These are phyloP conservation scores for Saiga tatarica DNA, from an alignment of 2,113 vertebrate genomes.

Conservation along the genomic window DNA sequence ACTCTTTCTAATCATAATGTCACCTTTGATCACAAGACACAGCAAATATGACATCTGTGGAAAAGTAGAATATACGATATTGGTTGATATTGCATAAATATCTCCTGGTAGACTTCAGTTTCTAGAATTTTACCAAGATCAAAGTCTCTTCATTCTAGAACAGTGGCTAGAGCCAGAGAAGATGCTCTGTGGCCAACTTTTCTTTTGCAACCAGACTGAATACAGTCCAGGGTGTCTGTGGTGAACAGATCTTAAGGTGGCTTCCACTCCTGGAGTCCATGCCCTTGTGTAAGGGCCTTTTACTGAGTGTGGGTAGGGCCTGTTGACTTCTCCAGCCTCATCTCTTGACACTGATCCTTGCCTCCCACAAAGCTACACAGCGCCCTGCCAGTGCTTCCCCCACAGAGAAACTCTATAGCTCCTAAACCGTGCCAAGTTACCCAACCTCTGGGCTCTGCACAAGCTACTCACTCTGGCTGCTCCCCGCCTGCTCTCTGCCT, in stretches of 20 bases:
- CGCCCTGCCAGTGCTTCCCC: not conserved
- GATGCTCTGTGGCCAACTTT: too few species aligned
- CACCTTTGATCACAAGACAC: not conserved
- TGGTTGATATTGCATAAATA: not conserved
- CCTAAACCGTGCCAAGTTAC: not conserved
- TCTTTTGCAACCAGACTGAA: not conserved
- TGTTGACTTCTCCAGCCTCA: not conserved
- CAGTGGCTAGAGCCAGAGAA: not conserved
- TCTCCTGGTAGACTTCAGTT: not conserved
- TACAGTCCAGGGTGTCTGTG: rapidly evolving
- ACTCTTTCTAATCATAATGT: not conserved
- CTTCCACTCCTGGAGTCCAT: not conserved
- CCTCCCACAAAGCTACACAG: not conserved
- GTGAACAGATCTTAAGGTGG: not conserved
- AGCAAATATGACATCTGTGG: not conserved
- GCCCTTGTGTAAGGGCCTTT: not conserved
- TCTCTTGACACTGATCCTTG: not conserved
- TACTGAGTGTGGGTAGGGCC: too few species aligned
- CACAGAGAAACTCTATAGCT: not conserved
- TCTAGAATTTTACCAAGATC: not conserved
- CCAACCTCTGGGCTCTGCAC: not conserved
- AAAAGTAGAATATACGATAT: not conserved
- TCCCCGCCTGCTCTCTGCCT: not conserved
- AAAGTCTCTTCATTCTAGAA: not conserved
- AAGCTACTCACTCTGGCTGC: not conserved